Evolutionary conservation across 2,797 vertebrate species (phyloP).

Genomic region (Danionella dracula): DNA sequence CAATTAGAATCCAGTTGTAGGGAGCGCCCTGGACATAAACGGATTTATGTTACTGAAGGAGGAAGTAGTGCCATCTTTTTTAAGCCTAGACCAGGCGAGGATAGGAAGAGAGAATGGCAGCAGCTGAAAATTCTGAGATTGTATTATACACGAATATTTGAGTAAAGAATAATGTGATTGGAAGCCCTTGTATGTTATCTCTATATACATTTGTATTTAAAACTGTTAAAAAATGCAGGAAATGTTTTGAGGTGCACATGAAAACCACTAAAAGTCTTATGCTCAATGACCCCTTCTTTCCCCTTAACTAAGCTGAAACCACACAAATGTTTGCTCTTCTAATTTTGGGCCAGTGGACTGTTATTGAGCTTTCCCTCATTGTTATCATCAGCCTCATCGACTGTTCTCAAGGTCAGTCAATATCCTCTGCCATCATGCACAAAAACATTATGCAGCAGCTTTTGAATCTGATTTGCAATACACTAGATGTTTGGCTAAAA

Average conservation of each 20-base stretch:
- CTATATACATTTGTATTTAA: too few relatives aligned
- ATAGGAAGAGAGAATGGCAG: too few relatives aligned
- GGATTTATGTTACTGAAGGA: too few relatives aligned
- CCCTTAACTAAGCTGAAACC: conserved; percentile 14
- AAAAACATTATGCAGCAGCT: conserved; percentile 17
- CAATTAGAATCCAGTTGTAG: too few relatives aligned
- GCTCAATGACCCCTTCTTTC: conserved; percentile 1
- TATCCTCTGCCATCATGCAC: conserved; percentile 14
- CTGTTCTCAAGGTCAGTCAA: conserved; percentile 39
- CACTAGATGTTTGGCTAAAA: neutral
- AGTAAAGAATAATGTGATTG: too few relatives aligned
- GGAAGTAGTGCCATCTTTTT: too few relatives aligned
- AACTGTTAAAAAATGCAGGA: too few relatives aligned
- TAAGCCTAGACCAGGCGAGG: too few relatives aligned
- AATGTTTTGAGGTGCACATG: conserved; percentile 21
- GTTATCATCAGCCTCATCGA: conserved; percentile 30
- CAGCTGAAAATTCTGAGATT: too few relatives aligned
- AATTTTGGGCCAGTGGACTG: conserved; percentile 20
- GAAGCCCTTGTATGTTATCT: too few relatives aligned
- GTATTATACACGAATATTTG: too few relatives aligned
- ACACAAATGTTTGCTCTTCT: conserved; percentile 24
- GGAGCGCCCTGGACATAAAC: too few relatives aligned
- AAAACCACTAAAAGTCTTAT: conserved; percentile 22
- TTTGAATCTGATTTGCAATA: conserved; percentile 5
- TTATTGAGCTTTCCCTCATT: conserved; percentile 33